Evolutionary conservation across 2,113 vertebrate genomes (phyloP).

Genomic region (Platichthys stellatus): DNA sequence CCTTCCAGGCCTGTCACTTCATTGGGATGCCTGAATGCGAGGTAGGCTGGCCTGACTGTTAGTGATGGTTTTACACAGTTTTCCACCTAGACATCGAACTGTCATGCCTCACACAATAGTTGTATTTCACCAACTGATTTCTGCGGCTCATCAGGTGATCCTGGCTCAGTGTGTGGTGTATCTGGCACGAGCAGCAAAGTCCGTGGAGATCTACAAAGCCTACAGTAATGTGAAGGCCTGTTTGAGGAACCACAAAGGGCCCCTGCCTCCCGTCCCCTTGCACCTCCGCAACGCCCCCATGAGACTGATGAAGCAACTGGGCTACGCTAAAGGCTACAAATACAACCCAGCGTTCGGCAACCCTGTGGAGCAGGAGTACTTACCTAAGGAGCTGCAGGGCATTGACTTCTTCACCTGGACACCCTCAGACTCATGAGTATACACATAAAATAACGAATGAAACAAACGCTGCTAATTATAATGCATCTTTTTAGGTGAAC

Average conservation of each 20-base stretch:
- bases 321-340: slow-evolving; percentile 93
- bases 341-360: slow-evolving; percentile 89
- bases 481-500: neutral
- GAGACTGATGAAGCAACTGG: slow-evolving; percentile 92
- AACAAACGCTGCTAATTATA: neutral
- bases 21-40: slow-evolving; percentile 99
- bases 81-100: neutral
- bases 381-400: slow-evolving; percentile 88
- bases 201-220: slow-evolving; percentile 89
- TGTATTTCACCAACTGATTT: neutral
- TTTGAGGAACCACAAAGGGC: slow-evolving; percentile 90
- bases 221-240: slow-evolving; percentile 91
- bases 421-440: slow-evolving; percentile 51
- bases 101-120: neutral
- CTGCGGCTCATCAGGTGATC: slow-evolving; percentile 86
- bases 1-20: slow-evolving; percentile 97
- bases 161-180: slow-evolving; percentile 95
- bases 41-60: slow-evolving; percentile 77
- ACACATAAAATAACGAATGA: neutral
- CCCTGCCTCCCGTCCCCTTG: slow-evolving; percentile 91
- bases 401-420: slow-evolving; percentile 87
- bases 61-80: neutral
- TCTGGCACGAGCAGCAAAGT: slow-evolving; percentile 92
- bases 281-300: slow-evolving; percentile 95
- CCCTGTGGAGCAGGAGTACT: slow-evolving; percentile 90